Evolutionary conservation across 2,888 invertebrate species (phyloP).

Genomic region (Clepsis dumicolana): DNA sequence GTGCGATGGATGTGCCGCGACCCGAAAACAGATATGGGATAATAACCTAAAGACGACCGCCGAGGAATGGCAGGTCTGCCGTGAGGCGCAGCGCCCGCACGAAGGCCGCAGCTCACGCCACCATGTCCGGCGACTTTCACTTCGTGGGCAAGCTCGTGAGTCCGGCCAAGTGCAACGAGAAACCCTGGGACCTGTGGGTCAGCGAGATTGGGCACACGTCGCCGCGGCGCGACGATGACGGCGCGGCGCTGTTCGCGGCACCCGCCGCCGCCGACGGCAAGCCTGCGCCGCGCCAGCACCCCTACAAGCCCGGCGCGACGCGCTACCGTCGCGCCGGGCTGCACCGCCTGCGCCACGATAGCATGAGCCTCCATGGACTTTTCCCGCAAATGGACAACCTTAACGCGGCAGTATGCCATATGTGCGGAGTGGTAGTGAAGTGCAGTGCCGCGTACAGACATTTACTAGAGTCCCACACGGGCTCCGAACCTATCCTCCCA

Average conservation of each 20-base stretch:
- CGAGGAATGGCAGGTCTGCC: constrained; percentile 77
- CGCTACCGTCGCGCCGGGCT: constrained; percentile 78
- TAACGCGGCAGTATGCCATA: constrained; percentile 91
- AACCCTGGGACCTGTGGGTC: constrained; percentile 84
- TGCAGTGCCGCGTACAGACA: constrained; percentile 92
- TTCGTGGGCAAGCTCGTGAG: constrained; percentile 77
- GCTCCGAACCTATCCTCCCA: constrained; percentile 73
- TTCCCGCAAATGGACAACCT: constrained; percentile 92
- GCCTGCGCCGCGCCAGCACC: constrained; percentile 66
- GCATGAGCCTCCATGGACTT: constrained; percentile 91
- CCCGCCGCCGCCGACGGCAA: constrained; percentile 69
- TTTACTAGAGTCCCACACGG: constrained; percentile 86
- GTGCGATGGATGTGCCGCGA: constrained; percentile 62
- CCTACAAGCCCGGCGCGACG: constrained; percentile 63
- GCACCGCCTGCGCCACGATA: constrained; percentile 84
- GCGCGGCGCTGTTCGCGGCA: constrained; percentile 52
- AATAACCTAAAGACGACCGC: constrained; percentile 83
- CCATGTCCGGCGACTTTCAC: constrained; percentile 79
- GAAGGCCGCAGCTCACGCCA: constrained; percentile 62
- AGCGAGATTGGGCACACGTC: constrained; percentile 81
- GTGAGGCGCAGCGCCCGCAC: constrained; percentile 64
- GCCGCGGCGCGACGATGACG: constrained; percentile 75
- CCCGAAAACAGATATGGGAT: constrained; percentile 78
- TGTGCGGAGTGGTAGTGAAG: constrained; percentile 92
- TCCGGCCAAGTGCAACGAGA: constrained; percentile 81